These are phyloP conservation scores for Galaxea fascicularis DNA, from an alignment of 92 coral and sea anemone species.

Conservation along the genomic window DNA sequence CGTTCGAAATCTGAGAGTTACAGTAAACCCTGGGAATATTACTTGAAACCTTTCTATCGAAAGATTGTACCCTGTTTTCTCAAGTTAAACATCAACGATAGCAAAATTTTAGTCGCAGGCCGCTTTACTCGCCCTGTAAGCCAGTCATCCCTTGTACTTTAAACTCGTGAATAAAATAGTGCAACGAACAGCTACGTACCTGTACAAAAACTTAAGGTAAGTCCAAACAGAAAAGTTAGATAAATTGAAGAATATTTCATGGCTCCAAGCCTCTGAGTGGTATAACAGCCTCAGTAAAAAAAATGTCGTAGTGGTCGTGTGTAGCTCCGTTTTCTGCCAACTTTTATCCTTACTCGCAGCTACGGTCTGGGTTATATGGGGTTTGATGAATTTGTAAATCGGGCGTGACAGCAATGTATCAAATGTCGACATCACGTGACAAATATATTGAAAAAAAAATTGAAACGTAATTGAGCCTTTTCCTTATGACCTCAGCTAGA, in stretches of 20 bases:
- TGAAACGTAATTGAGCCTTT: neutral
- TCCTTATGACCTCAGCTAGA: constrained; percentile 9
- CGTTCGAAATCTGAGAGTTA: neutral
- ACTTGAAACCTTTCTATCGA: too few relatives aligned
- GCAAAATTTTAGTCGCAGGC: too few relatives aligned
- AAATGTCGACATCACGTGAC: neutral
- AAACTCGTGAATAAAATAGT: too few relatives aligned
- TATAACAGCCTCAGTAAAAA: neutral
- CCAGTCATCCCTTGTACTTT: too few relatives aligned
- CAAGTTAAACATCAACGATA: too few relatives aligned
- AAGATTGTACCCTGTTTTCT: too few relatives aligned
- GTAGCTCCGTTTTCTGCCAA: neutral
- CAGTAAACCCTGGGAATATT: too few relatives aligned
- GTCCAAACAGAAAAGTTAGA: neutral
- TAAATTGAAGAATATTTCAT: neutral
- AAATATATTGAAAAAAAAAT: neutral
- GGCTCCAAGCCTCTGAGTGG: neutral
- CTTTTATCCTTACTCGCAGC: neutral
- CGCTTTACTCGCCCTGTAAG: too few relatives aligned
- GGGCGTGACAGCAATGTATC: neutral
- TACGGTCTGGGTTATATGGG: neutral
- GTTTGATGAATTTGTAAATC: neutral
- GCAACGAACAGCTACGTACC: constrained; percentile 1
- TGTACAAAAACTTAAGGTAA: neutral
- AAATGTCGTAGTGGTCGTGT: too few relatives aligned